These are phyloP conservation scores for Perca flavescens DNA, from an alignment of 2,113 vertebrate genomes.

Conservation along the genomic window DNA sequence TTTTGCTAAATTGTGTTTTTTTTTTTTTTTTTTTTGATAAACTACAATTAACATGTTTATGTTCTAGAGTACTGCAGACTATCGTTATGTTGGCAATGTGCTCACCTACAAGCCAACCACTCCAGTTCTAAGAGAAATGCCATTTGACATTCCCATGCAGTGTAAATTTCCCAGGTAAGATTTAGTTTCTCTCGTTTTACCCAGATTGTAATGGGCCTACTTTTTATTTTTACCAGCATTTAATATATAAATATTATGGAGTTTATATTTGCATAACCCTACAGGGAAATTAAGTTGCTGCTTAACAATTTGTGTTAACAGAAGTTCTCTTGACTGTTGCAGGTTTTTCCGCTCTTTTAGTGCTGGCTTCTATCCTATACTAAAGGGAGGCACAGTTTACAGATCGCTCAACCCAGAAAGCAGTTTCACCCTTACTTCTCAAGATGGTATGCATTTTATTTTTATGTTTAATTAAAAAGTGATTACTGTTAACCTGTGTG, in stretches of 20 bases:
- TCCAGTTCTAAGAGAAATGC: slow-evolving; percentile 65
- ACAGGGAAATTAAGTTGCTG: not conserved
- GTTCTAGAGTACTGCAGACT: slow-evolving; percentile 59
- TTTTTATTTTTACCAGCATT: not conserved
- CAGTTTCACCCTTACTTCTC: slow-evolving; percentile 29
- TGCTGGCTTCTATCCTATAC: slow-evolving; percentile 60
- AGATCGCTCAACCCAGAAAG: slow-evolving; percentile 34
- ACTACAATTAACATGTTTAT: not conserved
- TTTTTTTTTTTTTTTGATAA: not conserved
- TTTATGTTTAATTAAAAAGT: too few species aligned
- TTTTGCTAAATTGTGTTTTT: not conserved
- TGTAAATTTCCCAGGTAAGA: slow-evolving; percentile 75
- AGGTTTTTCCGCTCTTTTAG: slow-evolving; percentile 71
- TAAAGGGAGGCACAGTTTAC: slow-evolving; percentile 43
- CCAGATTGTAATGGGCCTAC: not conserved
- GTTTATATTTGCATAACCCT: too few species aligned
- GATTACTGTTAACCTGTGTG: not conserved
- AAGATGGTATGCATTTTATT: slow-evolving; percentile 70
- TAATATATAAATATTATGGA: too few species aligned
- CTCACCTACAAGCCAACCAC: slow-evolving; percentile 59
- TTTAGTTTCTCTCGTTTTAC: not conserved
- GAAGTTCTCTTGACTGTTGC: not conserved
- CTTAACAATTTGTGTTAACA: not conserved
- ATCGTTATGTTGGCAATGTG: slow-evolving; percentile 18
- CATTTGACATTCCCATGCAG: slow-evolving; percentile 64